Percentiles rank a stretch among this genome's conserved stretches.
phyloP scores from a whole-genome alignment of 92 coral and sea anemone genomes.

The Siderastrea siderea region DNA sequence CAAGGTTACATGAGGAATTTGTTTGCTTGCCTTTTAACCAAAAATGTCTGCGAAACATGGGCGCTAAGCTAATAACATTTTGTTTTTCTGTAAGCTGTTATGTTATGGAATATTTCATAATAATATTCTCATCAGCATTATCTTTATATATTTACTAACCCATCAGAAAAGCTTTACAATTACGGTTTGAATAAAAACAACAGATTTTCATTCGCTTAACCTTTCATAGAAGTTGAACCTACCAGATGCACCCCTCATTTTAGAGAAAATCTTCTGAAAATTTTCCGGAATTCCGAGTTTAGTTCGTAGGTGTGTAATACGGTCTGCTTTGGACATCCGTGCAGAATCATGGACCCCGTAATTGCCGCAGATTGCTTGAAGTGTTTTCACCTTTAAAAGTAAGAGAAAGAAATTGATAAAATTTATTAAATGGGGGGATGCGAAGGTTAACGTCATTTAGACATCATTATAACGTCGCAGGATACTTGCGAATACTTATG shows the following conservation, averaged over 20 bases:
- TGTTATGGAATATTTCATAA: too few relatives aligned
- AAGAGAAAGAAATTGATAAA: too few relatives aligned
- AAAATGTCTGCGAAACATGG: too few relatives aligned
- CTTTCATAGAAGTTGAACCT: not conserved
- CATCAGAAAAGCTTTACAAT: not conserved
- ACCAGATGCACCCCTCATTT: constrained; percentile 71
- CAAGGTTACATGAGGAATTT: too few relatives aligned
- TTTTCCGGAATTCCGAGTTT: constrained; percentile 53
- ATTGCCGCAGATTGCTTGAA: constrained; percentile 39
- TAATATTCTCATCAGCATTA: too few relatives aligned
- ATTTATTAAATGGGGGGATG: too few relatives aligned
- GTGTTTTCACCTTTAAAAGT: constrained; percentile 22
- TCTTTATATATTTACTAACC: too few relatives aligned
- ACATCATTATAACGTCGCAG: not conserved
- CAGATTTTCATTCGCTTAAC: too few relatives aligned
- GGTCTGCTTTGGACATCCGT: constrained; percentile 42
- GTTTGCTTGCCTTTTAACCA: too few relatives aligned
- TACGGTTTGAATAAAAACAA: not conserved
- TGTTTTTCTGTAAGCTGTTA: too few relatives aligned
- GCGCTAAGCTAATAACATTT: too few relatives aligned
- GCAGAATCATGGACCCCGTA: constrained; percentile 20
- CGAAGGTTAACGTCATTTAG: not conserved
- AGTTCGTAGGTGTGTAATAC: constrained; percentile 23
- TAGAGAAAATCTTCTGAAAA: constrained; percentile 58
- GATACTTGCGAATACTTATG: too few relatives aligned